These are phyloP conservation scores for Napeogenes sylphis DNA, from an alignment of 2,888 invertebrate genomes.

Conservation along the genomic window DNA sequence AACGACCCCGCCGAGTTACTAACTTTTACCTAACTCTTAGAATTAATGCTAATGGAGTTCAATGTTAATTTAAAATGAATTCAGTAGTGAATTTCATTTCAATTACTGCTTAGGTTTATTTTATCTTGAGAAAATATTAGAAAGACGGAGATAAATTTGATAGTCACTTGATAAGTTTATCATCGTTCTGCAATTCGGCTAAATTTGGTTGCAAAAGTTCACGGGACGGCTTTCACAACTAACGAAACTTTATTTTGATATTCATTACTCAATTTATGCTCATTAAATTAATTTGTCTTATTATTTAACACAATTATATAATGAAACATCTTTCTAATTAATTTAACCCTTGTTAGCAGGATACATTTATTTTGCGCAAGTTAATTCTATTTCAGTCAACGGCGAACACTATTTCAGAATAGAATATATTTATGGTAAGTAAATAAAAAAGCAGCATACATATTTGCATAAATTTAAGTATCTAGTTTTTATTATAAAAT, in stretches of 20 bases:
- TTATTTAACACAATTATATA: neutral
- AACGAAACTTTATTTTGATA: neutral
- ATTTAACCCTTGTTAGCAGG: neutral
- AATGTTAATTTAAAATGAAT: constrained; percentile 4
- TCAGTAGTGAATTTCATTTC: neutral
- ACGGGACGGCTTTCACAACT: neutral
- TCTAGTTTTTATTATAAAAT: too few relatives aligned
- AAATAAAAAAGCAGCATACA: too few relatives aligned
- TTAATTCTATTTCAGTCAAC: too few relatives aligned
- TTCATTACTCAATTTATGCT: neutral
- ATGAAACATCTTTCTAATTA: neutral
- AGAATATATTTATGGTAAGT: too few relatives aligned
- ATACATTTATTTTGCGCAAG: too few relatives aligned
- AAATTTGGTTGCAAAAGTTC: neutral
- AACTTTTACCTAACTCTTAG: constrained; percentile 1
- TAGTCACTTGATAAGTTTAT: neutral
- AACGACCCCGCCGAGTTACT: neutral
- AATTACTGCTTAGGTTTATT: neutral
- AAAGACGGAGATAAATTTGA: neutral
- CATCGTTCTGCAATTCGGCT: neutral
- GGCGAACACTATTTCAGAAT: too few relatives aligned
- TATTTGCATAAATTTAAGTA: too few relatives aligned
- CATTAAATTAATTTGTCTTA: neutral
- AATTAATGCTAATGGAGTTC: neutral
- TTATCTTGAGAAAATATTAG: neutral